These are phyloP conservation scores for Cydia fagiglandana DNA, from an alignment of 1,140 invertebrate genomes.

Conservation along the genomic window DNA sequence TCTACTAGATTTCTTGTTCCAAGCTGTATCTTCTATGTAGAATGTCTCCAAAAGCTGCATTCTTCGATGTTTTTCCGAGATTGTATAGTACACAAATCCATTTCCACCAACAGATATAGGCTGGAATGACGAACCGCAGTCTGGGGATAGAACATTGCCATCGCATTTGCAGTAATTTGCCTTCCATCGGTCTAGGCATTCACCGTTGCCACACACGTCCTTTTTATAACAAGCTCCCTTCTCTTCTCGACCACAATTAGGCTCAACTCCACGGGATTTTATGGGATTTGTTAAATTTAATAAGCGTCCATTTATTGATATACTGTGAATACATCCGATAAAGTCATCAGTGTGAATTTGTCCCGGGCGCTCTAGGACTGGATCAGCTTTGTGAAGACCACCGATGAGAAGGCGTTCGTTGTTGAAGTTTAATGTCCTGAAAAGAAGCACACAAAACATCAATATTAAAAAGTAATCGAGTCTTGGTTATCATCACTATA, in stretches of 20 bases:
- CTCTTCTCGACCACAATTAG: constrained; percentile 86
- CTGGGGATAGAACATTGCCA: constrained; percentile 85
- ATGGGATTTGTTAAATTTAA: constrained; percentile 90
- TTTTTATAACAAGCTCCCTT: constrained; percentile 80
- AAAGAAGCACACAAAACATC: constrained; percentile 55
- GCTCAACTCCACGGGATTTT: constrained; percentile 84
- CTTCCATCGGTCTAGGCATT: constrained; percentile 92
- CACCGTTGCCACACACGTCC: constrained; percentile 84
- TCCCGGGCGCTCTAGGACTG: constrained; percentile 90
- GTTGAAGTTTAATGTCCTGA: constrained; percentile 94
- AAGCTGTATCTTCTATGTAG: constrained; percentile 86
- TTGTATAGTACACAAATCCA: constrained; percentile 88
- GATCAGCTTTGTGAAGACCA: constrained; percentile 90
- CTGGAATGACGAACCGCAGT: constrained; percentile 88
- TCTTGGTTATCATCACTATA: too few relatives aligned
- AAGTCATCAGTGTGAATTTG: constrained; percentile 95
- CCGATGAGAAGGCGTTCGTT: constrained; percentile 92
- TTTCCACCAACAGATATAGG: constrained; percentile 88
- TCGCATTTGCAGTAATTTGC: constrained; percentile 85
- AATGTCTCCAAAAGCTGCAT: constrained; percentile 90
- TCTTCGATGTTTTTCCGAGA: constrained; percentile 90
- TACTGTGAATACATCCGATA: constrained; percentile 94
- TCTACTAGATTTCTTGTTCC: constrained; percentile 79
- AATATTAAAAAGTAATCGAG: constrained; percentile 33
- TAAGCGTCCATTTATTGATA: constrained; percentile 90